Evolutionary conservation across 2,113 vertebrate species (phyloP).

Genomic region (Labrus mixtus): DNA sequence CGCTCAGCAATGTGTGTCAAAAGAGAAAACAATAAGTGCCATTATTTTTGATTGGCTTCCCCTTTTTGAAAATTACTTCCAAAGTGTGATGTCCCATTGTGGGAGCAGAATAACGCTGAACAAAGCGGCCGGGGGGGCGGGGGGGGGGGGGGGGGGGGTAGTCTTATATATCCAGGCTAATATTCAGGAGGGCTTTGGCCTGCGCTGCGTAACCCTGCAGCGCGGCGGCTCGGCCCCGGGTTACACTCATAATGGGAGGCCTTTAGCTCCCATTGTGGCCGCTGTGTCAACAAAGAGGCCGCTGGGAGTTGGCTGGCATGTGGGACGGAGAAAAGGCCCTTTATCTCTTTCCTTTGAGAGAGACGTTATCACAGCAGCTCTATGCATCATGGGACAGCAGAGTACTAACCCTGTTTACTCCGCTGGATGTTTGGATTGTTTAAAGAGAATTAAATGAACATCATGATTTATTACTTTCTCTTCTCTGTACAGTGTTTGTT

Average conservation of each 20-base stretch:
- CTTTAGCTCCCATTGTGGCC: slow-evolving; percentile 92
- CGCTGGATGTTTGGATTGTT: not conserved
- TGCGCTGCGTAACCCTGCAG: slow-evolving; percentile 86
- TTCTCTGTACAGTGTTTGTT: too few relatives aligned
- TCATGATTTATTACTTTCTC: too few relatives aligned
- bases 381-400: slow-evolving; percentile 43
- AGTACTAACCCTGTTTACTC: slow-evolving; percentile 1
- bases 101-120: slow-evolving; percentile 91
- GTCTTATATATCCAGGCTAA: slow-evolving; percentile 88
- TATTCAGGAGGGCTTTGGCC: slow-evolving; percentile 91
- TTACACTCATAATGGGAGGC: slow-evolving; percentile 93
- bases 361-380: slow-evolving; percentile 79
- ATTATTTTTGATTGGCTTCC: slow-evolving; percentile 99
- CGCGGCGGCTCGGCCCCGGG: slow-evolving; percentile 89
- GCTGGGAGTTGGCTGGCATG: slow-evolving; percentile 91
- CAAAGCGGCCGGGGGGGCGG: slow-evolving; percentile 88
- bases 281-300: slow-evolving; percentile 96
- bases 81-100: slow-evolving; percentile 99
- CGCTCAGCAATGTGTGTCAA: slow-evolving; percentile 82
- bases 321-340: slow-evolving; percentile 85
- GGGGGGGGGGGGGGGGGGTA: slow-evolving; percentile 74
- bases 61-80: slow-evolving; percentile 95
- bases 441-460: not conserved
- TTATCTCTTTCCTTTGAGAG: slow-evolving; percentile 84
- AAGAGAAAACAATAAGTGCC: slow-evolving; percentile 97